Evolutionary conservation across 1,140 invertebrate species (phyloP), one percentile per base, ranked within the genome.

Genomic region (Cyclargus thomasi): DNA sequence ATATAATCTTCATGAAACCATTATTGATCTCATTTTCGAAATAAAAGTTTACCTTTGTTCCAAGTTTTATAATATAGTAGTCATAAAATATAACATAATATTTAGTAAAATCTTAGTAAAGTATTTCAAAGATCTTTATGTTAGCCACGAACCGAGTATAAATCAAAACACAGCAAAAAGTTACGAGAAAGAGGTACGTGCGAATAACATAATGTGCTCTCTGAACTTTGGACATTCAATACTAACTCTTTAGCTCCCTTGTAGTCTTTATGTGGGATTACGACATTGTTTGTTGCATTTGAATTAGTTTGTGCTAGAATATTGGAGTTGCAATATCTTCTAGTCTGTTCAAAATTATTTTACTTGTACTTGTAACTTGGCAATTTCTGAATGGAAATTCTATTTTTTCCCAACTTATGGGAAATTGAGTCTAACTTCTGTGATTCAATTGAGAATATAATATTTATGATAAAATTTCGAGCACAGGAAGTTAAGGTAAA

Each of bases 131-230:
- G 35, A 20, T 67, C 21, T 65, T 65, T 65, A 53, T 65, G 64
- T 65, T 65, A 53, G 47, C 64, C 64, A 55, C 64, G 64, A 55
- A 53, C 47, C 47, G 55, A 65, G 20, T 53, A 65, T 65, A 65
- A 65, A 65, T 65, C 64, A 65, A 65, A 65, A 65, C 64, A 16
- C 22, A 65, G 47, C 64, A 65, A 65, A 65, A 65, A 35, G 18
- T 53, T 23, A 65, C 47, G 64, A 23, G 47, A 53, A 53, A 39
- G 17, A 53, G 35, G 20, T 64, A 18, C 36, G 35, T 39, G 63
- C 35, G 62, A 63, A 63, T 63, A 35, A 36, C 35, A 39, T 63
- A 36, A 63, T 63, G 35, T 63, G 17, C 22, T 36, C 35, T 39
- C 18, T 59, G 55, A 59, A 59, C 20, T 59, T 20, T 21, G 55